phyloP scores from a whole-genome alignment of 2,888 invertebrate genomes.

The Idaea biselata region DNA sequence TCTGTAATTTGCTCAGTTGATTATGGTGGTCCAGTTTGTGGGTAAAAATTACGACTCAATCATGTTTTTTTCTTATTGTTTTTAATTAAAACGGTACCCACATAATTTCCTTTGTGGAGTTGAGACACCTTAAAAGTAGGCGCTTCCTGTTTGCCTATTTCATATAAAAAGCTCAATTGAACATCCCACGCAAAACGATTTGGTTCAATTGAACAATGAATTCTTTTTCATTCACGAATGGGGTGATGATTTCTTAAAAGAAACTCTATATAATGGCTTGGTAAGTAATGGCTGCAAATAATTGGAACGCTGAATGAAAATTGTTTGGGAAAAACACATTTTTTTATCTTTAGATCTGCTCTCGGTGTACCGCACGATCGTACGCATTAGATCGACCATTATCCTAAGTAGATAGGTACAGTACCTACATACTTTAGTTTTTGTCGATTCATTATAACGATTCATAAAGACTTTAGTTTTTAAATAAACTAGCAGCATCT shows the following conservation, averaged over 20 bases:
- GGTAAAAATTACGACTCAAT: conserved; percentile 1
- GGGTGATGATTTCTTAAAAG: conserved; percentile 1
- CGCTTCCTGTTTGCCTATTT: conserved; percentile 14
- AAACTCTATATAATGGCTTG: not conserved
- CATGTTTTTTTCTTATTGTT: not conserved
- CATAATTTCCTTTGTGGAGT: conserved; percentile 4
- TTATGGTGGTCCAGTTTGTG: too few species aligned
- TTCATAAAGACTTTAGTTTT: too few species aligned
- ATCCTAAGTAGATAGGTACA: too few species aligned
- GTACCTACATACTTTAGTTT: too few species aligned
- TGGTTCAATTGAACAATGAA: conserved; percentile 15
- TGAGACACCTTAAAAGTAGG: conserved; percentile 14
- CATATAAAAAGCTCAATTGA: conserved; percentile 10
- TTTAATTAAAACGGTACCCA: not conserved
- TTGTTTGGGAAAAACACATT: not conserved
- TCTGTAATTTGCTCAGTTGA: too few species aligned
- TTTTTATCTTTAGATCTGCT: not conserved
- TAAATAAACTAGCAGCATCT: too few species aligned
- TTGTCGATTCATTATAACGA: too few species aligned
- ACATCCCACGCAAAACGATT: conserved; percentile 15
- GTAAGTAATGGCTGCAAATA: conserved; percentile 6
- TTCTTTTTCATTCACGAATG: conserved; percentile 7
- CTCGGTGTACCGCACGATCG: not conserved
- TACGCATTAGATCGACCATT: not conserved
- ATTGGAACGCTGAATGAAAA: conserved; percentile 9